A percentile compares a stretch with the other conserved stretches of the same genome.
phyloP scores from a whole-genome alignment of 2,888 invertebrate genomes.

The Pristionchus maxplancki region DNA sequence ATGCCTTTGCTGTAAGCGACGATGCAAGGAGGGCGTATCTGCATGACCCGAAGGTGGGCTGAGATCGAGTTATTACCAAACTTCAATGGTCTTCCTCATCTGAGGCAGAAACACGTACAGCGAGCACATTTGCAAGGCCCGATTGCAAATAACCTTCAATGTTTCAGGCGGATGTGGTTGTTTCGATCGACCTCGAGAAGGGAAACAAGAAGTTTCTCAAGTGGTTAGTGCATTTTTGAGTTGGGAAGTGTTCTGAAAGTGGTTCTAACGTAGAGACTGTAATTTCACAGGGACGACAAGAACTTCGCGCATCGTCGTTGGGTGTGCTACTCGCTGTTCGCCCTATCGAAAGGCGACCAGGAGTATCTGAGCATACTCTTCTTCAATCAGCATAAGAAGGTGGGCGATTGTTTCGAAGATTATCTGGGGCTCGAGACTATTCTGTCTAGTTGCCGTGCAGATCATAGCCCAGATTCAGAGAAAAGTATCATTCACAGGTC shows the following conservation, averaged over 20 bases:
- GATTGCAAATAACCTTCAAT: too few species aligned
- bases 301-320: constrained; percentile 51
- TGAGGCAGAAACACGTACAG: too few species aligned
- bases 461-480: too few species aligned
- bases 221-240: not conserved
- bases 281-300: constrained; percentile 52
- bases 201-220: constrained; percentile 24
- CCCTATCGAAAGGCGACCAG: not conserved
- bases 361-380: constrained; percentile 49
- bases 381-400: constrained; percentile 53
- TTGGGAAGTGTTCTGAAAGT: too few species aligned
- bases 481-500: too few species aligned
- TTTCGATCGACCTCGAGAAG: constrained; percentile 32
- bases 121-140: too few species aligned
- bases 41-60: constrained; percentile 49
- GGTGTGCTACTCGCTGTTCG: constrained; percentile 51
- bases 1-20: constrained; percentile 49
- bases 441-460: too few species aligned
- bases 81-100: too few species aligned
- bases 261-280: too few species aligned
- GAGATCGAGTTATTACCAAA: too few species aligned
- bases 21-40: constrained; percentile 44
- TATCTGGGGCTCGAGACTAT: not conserved
- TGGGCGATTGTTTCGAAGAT: not conserved
- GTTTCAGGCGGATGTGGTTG: constrained; percentile 48